A percentile compares a stretch with the other conserved stretches of the same genome.
phyloP scores from a whole-genome alignment of 2,888 invertebrate genomes.

The Apodemia zela region DNA sequence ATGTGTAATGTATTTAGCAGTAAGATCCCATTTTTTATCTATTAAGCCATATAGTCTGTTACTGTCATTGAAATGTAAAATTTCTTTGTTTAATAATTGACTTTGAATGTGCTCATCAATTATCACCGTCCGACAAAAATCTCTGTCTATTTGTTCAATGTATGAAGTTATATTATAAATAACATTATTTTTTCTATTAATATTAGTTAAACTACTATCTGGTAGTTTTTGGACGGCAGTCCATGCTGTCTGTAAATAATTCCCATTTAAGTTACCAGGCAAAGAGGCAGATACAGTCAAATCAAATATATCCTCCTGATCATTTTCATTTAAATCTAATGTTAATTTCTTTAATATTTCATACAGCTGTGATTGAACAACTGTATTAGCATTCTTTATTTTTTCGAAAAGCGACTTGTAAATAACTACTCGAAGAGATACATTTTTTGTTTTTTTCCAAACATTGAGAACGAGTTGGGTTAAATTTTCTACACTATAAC shows the following conservation, averaged over 20 bases:
- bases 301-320: constrained; percentile 43
- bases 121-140: constrained; percentile 36
- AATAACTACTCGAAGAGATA: constrained; percentile 44
- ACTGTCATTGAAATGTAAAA: constrained; percentile 19
- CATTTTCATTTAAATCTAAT: constrained; percentile 41
- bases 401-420: constrained; percentile 43
- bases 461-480: constrained; percentile 36
- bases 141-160: constrained; percentile 37
- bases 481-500: constrained; percentile 42
- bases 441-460: constrained; percentile 49
- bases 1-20: constrained; percentile 20
- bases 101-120: constrained; percentile 40
- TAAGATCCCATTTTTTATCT: constrained; percentile 11
- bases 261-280: constrained; percentile 36
- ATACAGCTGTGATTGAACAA: constrained; percentile 38
- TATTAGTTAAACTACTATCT: constrained; percentile 36
- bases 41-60: neutral
- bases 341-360: constrained; percentile 44
- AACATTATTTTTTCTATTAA: constrained; percentile 34
- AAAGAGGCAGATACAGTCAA: constrained; percentile 36
- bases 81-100: constrained; percentile 34
- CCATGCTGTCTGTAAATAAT: constrained; percentile 44
- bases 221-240: constrained; percentile 39
- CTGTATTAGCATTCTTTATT: constrained; percentile 32
- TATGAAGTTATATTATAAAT: constrained; percentile 35